Evolutionary conservation across 2,113 vertebrate species (phyloP).

Genomic region (Zosterops lateralis): DNA sequence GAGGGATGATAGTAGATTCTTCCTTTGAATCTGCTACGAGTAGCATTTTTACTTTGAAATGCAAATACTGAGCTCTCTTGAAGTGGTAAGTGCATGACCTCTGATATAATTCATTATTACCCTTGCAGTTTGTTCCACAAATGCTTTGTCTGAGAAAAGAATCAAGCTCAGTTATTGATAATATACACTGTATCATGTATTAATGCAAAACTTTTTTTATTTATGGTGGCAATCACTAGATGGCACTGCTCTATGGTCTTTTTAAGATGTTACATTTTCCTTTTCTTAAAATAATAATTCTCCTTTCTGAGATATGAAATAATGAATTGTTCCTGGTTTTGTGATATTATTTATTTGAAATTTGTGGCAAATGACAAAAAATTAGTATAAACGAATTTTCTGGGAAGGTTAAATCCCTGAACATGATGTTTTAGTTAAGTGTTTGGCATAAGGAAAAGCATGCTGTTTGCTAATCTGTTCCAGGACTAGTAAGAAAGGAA

Average conservation of each 20-base stretch:
- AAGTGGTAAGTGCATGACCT: neutral
- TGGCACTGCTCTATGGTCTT: slow-evolving; percentile 49
- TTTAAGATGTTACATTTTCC: neutral
- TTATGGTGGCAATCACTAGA: slow-evolving; percentile 44
- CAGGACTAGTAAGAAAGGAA: neutral
- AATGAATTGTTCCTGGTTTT: neutral
- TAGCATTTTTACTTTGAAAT: neutral
- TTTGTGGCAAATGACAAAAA: neutral
- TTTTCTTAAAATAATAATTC: neutral
- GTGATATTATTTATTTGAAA: neutral
- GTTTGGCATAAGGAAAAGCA: neutral
- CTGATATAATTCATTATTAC: neutral
- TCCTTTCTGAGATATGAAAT: neutral
- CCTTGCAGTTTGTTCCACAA: neutral
- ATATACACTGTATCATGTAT: neutral
- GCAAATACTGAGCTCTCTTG: neutral
- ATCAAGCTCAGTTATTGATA: neutral
- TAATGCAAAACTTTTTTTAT: neutral
- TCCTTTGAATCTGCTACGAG: neutral
- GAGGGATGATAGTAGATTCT: neutral
- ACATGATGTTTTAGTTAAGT: neutral
- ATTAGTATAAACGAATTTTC: neutral
- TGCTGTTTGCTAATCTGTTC: neutral
- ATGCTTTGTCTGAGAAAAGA: neutral
- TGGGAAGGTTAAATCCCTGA: neutral